Base-by-base conservation (phyloP, 2,888 invertebrate species). In the Mesoligia furuncula region DNA sequence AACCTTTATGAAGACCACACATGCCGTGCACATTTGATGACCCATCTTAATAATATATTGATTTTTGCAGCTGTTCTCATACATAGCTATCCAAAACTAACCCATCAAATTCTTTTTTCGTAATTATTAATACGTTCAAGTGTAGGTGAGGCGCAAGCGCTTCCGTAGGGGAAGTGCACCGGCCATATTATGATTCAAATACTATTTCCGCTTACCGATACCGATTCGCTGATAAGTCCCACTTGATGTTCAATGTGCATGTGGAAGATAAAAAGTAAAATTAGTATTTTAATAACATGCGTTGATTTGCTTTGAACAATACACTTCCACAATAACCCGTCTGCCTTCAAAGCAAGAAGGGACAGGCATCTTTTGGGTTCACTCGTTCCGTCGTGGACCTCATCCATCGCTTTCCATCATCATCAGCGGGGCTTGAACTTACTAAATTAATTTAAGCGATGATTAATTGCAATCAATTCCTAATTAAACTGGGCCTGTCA, bases 91-190 rank as follows among this genome's bases (percentile, higher is more conserved):
- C 57, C 51, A 36, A 80, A 71, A 83, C n/a, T 73, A 69, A 76
- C 66, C 79, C 66, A 80, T 79, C 57, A 85, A 81, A 81, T 57
- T 72, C 75, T 75, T 75, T 73, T 73, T 81, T 81, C 75, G 71
- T 77, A 81, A 85, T 86, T 84, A 87, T 89, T 89, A 87, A 86
- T 84, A 83, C 83, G 73, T 77, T 81, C 71, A 71, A 79, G 86
- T 88, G 90, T 92, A 92, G 93, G 92, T 86, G 92, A 85, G 91
- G 83, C 91, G 87, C 88, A 84, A 90, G 83, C 92, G 88, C 87
- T 95, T 96, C 96, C 96, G 95, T 90, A 90, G 93, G 94, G 96
- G 96, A 95, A 96, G 92, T 93, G 93, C 92, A 91, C 89, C 90
- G 85, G 81, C 95, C 94, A 95, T 95, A 93, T 94, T 95, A 89